Base-by-base conservation (phyloP, 2,113 vertebrate species). In the Chrysochloris asiatica region DNA sequence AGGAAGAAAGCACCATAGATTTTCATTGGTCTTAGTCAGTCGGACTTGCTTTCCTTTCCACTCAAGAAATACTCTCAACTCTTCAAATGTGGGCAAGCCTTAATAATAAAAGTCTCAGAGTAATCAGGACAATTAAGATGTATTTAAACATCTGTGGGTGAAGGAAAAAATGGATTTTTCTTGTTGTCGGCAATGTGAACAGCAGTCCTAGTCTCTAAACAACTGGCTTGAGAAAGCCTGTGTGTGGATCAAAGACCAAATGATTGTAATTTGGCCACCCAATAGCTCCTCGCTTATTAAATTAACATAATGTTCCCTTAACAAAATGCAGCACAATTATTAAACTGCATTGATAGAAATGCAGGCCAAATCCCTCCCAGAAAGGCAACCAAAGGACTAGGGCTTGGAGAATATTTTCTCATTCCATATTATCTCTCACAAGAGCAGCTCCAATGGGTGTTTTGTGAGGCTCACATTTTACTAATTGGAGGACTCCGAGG, bases 101-200 rank as follows among this genome's bases (percentile, higher is more conserved):
- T 43, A 47, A 56, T 52, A 92, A 93, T 82, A 95, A 95, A 90
- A 16, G 43, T 94, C 81, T 93, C 88, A 83, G 67, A 59, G 33
- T 95, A 93, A 95, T 95, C 83, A 97, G 52, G 43, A 94, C 88
- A 96, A 97, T 97, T 96, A 96, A 96, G 90, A 92, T n/a, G 48
- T 47, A 93, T 96, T 94, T 89, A 95, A 93, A 92, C 56, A 91
- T 90, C 83, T 92, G 88, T n/a, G 38, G 76, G 47, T 36, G 88
- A 67, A 38, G 36, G 59, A 2, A 30, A n/a, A 89, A 78, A 95
- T 91, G 59, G 94, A 88, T 97, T 96, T 95, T 77, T 96, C 72
- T 96, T 95, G 80, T 89, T 96, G 88, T 86, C 82, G 91, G 94
- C 78, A 38, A 86, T 54, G 78, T 48, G 59, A 96, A 89, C 87